phyloP scores from a whole-genome alignment of 2,113 vertebrate genomes.

The Caretta caretta region DNA sequence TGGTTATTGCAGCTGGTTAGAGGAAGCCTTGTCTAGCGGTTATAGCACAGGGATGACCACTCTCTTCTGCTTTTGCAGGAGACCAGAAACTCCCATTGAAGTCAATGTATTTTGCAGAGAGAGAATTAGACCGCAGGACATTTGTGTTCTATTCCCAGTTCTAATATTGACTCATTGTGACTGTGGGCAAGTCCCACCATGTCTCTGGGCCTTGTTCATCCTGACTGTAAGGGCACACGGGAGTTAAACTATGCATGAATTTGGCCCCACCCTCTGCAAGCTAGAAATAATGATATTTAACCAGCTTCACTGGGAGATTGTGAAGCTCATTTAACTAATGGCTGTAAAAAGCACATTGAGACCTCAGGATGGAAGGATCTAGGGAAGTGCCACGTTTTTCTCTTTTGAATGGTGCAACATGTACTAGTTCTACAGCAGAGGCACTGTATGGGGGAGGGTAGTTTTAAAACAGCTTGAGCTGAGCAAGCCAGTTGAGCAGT shows the following conservation, averaged over 20 bases:
- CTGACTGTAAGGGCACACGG: not conserved
- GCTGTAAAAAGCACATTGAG: fast-evolving
- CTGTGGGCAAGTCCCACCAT: not conserved
- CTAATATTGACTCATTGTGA: not conserved
- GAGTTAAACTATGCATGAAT: not conserved
- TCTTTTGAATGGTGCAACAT: fast-evolving
- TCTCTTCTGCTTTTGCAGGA: not conserved
- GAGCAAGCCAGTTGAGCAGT: not conserved
- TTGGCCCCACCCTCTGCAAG: not conserved
- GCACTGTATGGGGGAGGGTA: not conserved
- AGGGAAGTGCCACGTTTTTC: not conserved
- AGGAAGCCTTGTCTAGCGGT: fast-evolving
- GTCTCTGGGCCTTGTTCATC: not conserved
- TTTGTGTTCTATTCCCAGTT: not conserved
- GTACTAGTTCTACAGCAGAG: not conserved
- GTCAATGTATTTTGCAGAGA: not conserved
- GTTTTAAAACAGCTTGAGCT: not conserved
- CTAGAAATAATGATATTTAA: not conserved
- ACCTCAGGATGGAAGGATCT: not conserved
- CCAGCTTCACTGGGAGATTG: not conserved
- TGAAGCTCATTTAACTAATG: not conserved
- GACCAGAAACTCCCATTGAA: not conserved
- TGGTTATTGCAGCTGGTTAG: not conserved
- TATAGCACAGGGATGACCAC: not conserved
- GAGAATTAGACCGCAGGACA: not conserved